These are phyloP conservation scores for Catocala nupta DNA, from an alignment of 2,888 invertebrate species.

Conservation along the genomic window DNA sequence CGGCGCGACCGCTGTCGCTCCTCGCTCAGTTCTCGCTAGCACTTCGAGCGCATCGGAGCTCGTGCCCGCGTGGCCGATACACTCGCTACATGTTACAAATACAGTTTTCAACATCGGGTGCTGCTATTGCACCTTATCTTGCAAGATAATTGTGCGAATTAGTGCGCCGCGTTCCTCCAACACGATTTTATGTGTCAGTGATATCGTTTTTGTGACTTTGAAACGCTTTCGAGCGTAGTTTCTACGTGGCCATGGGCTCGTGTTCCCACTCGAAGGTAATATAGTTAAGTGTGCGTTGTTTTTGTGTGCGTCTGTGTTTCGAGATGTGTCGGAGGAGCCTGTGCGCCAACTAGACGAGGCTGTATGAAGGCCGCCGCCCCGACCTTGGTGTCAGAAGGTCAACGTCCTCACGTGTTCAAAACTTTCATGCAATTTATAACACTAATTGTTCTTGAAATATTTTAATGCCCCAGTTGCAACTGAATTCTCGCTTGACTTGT, in stretches of 20 bases:
- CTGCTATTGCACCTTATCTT: conserved; percentile 78
- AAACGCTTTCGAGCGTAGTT: conserved; percentile 72
- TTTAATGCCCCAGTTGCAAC: conserved; percentile 21
- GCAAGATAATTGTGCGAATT: conserved; percentile 79
- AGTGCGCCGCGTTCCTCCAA: conserved; percentile 65
- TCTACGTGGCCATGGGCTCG: conserved; percentile 82
- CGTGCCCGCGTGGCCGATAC: conserved; percentile 77
- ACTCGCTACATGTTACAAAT: conserved; percentile 56
- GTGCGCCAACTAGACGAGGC: conserved; percentile 79
- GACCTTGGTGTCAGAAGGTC: conserved; percentile 86
- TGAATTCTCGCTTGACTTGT: conserved; percentile 2
- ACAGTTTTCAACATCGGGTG: conserved; percentile 63
- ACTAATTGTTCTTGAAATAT: conserved; percentile 33
- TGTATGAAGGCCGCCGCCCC: conserved; percentile 85
- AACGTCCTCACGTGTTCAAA: conserved; percentile 80
- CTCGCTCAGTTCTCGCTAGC: conserved; percentile 73
- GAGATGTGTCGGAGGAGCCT: conserved; percentile 71
- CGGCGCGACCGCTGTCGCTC: conserved; percentile 59
- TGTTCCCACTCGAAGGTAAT: conserved; percentile 81
- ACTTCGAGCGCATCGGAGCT: conserved; percentile 78
- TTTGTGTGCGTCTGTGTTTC: conserved; percentile 68
- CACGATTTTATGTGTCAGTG: conserved; percentile 65
- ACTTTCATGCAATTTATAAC: conserved; percentile 69
- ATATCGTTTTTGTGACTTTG: conserved; percentile 67
- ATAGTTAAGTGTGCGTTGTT: conserved; percentile 70